phyloP scores from a whole-genome alignment of 2,113 vertebrate species.

The Arizona elegans region DNA sequence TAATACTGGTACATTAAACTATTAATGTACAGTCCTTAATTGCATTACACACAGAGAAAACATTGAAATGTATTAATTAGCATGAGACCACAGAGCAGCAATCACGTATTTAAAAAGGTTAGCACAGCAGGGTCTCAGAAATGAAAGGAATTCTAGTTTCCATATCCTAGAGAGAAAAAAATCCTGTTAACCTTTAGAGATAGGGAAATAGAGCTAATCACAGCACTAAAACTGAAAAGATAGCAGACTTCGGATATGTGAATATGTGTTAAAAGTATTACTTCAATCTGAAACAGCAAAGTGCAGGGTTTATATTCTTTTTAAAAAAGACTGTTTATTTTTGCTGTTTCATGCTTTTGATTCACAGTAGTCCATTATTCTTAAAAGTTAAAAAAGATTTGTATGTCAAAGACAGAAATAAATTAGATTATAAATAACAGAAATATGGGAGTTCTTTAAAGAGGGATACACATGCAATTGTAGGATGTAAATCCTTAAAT shows the following conservation, averaged over 20 bases:
- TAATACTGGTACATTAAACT: neutral
- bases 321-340: neutral
- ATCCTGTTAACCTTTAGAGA: neutral
- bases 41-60: neutral
- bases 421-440: neutral
- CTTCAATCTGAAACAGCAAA: constrained; percentile 19
- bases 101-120: neutral
- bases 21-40: neutral
- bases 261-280: neutral
- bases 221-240: neutral
- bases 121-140: neutral
- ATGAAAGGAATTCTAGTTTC: neutral
- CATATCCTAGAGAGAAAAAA: neutral
- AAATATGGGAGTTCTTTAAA: neutral
- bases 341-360: neutral
- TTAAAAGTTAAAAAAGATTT: neutral
- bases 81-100: neutral
- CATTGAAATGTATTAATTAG: neutral
- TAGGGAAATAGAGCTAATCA: neutral
- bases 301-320: neutral
- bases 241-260: neutral
- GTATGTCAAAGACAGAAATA: neutral
- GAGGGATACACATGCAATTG: neutral
- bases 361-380: neutral
- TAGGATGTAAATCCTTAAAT: neutral